Evolutionary conservation across 92 coral and sea anemone genomes (phyloP).

Genomic region (Phenganax stokvisi): DNA sequence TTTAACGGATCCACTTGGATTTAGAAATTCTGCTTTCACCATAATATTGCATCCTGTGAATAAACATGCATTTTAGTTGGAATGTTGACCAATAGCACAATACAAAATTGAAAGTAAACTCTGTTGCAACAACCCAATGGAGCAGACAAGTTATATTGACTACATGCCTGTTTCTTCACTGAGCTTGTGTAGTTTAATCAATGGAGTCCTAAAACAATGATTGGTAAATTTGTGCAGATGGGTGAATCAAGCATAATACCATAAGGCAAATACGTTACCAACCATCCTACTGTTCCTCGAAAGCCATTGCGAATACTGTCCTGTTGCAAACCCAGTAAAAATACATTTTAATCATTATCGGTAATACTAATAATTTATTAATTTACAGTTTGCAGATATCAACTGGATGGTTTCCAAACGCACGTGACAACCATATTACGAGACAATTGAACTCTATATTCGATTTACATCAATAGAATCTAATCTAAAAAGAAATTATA

Average conservation of each 20-base stretch:
- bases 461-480: too few species aligned
- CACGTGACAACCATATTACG: too few species aligned
- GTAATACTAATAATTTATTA: background rate
- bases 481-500: too few species aligned
- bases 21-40: conserved; percentile 83
- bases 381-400: too few species aligned
- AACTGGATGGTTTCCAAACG: too few species aligned
- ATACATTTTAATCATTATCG: background rate
- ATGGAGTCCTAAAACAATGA: conserved; percentile 63
- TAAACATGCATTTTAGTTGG: background rate
- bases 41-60: conserved; percentile 83
- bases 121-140: background rate
- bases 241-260: background rate
- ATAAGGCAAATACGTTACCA: background rate
- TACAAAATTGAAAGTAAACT: background rate
- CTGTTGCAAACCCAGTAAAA: background rate
- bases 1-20: conserved; percentile 96
- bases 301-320: conserved; percentile 58
- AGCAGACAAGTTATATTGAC: background rate
- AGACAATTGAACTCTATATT: too few species aligned
- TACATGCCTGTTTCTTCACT: conserved; percentile 88
- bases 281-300: conserved; percentile 88
- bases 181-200: conserved; percentile 77
- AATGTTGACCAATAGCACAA: too few species aligned
- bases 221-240: background rate